Evolutionary conservation across 2,797 vertebrate species (phyloP).

Genomic region (Anguilla megastoma): DNA sequence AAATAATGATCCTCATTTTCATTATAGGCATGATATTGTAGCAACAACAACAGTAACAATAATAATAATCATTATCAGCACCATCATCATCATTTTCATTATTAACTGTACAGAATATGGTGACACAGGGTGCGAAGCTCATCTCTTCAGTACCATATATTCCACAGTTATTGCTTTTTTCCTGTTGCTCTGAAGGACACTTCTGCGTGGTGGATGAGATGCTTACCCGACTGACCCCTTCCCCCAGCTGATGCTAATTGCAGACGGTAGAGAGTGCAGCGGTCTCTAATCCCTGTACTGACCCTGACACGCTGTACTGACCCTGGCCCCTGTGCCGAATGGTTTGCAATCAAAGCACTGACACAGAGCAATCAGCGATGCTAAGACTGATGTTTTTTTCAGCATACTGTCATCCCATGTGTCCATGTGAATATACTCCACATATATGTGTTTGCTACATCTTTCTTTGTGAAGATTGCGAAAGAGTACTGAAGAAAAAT

Average conservation of each 20-base stretch:
- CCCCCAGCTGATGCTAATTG: constrained; percentile 43
- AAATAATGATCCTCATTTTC: no score
- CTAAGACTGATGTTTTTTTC: not conserved
- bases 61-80: not conserved
- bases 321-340: constrained; percentile 46
- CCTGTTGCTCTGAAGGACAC: constrained; percentile 49
- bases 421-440: not conserved
- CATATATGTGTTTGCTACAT: not conserved
- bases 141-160: not conserved
- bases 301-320: constrained; percentile 38
- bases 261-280: constrained; percentile 36
- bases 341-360: constrained; percentile 25
- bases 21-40: no score
- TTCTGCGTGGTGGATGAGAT: constrained; percentile 41
- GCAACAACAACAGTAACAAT: not conserved
- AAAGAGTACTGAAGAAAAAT: not conserved
- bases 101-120: not conserved
- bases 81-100: not conserved
- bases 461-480: not conserved
- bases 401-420: not conserved
- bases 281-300: constrained; percentile 31
- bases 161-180: not conserved
- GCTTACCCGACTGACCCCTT: constrained; percentile 27
- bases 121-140: not conserved
- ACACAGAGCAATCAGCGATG: not conserved